Evolutionary conservation across 1,140 invertebrate species (phyloP).

Genomic region (Bacillus rossius): DNA sequence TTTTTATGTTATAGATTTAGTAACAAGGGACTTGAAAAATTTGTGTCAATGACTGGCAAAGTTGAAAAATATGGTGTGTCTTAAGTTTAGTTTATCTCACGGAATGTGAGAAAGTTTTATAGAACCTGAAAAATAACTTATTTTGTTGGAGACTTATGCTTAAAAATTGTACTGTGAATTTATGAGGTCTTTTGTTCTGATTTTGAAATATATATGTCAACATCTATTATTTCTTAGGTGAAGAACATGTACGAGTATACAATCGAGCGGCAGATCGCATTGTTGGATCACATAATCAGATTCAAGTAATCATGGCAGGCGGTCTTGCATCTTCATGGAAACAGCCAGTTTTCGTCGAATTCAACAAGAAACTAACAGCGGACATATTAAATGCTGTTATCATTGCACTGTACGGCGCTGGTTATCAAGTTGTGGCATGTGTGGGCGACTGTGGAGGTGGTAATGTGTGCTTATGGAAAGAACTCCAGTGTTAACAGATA

Average conservation of each 20-base stretch:
- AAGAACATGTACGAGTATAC: slow-evolving; percentile 33
- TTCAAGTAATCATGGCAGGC: slow-evolving; percentile 33
- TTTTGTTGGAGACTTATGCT: no score
- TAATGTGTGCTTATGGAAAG: slow-evolving; percentile 33
- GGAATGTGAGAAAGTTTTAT: no score
- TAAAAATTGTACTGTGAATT: no score
- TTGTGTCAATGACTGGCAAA: no score
- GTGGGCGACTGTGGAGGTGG: slow-evolving; percentile 31
- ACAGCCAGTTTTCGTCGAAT: slow-evolving; percentile 35
- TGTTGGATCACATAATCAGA: slow-evolving; percentile 31
- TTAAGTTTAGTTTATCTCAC: no score
- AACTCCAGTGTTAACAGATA: slow-evolving; percentile 25
- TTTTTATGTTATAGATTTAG: no score
- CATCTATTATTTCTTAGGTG: neutral
- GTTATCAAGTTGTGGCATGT: slow-evolving; percentile 31
- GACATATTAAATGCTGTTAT: slow-evolving; percentile 24
- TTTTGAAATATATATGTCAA: neutral
- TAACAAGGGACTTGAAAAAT: no score
- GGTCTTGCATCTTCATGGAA: slow-evolving; percentile 36
- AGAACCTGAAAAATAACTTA: no score
- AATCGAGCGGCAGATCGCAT: slow-evolving; percentile 32
- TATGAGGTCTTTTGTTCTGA: no score
- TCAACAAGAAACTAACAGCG: slow-evolving; percentile 33
- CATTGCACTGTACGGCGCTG: slow-evolving; percentile 25
- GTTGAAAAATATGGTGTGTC: no score